Evolutionary conservation across 23 tunicate genomes (phyloP).

Genomic region (Clavelina lepadiformis): DNA sequence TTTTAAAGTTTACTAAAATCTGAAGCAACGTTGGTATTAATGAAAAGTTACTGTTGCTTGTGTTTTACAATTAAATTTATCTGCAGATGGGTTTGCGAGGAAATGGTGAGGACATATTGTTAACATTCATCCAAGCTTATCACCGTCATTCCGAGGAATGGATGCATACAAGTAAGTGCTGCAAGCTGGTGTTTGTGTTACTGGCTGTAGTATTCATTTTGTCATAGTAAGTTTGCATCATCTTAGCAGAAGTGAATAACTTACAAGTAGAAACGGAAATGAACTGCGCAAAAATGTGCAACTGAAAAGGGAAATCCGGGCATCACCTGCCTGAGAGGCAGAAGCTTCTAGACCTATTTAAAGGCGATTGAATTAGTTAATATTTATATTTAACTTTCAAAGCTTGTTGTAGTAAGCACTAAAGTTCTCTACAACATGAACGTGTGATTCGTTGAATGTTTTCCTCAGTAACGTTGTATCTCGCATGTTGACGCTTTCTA

Average conservation of each 20-base stretch:
- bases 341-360: too few species aligned
- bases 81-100: conserved; percentile 64
- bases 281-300: too few species aligned
- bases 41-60: background rate
- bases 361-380: too few species aligned
- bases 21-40: background rate
- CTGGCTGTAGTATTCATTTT: conserved; percentile 81
- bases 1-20: too few species aligned
- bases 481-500: too few species aligned
- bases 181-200: conserved; percentile 53
- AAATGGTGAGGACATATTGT: conserved; percentile 62
- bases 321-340: too few species aligned
- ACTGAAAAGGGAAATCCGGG: too few species aligned
- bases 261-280: background rate
- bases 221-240: conserved; percentile 27
- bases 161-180: conserved; percentile 66
- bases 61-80: background rate
- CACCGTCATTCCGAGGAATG: conserved; percentile 68
- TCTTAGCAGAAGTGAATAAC: background rate
- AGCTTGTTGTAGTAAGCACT: too few species aligned
- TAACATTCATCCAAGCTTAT: conserved; percentile 79
- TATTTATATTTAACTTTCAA: too few species aligned
- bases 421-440: too few species aligned
- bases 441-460: too few species aligned
- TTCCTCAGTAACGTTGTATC: too few species aligned